Percentiles rank a stretch among this genome's conserved stretches.
Evolutionary conservation across 1,140 invertebrate species (phyloP).

Genomic region (Andrena cerasifolii): DNA sequence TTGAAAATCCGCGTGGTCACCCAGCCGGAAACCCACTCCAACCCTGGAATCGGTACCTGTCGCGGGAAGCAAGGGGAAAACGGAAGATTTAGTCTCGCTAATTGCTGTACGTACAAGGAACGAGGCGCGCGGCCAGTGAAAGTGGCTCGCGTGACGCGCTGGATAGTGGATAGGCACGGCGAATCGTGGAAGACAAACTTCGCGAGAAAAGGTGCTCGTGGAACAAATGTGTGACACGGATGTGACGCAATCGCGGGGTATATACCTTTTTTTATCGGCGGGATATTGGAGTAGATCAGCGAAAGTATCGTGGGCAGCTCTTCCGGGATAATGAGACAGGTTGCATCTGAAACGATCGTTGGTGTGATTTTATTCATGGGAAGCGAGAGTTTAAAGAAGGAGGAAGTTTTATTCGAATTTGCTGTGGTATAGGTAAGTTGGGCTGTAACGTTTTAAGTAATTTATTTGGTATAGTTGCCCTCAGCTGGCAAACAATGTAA

Average conservation of each 20-base stretch:
- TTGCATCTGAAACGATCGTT: conserved; percentile 76
- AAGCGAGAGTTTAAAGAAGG: no score
- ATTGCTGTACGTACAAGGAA: not conserved
- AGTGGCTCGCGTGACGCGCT: conserved; percentile 29
- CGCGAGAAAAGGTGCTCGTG: not conserved
- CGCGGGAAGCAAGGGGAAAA: conserved; percentile 52
- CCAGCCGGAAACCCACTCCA: conserved; percentile 90
- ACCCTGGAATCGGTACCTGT: conserved; percentile 90
- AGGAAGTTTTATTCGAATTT: no score
- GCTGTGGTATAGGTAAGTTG: no score
- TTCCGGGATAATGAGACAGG: conserved; percentile 87
- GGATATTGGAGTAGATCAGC: conserved; percentile 90
- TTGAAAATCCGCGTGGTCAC: conserved; percentile 91
- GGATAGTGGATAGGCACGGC: not conserved
- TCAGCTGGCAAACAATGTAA: no score
- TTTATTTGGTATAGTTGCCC: no score
- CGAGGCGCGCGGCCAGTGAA: conserved; percentile 15
- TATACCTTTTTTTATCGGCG: conserved; percentile 93
- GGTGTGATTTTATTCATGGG: not conserved
- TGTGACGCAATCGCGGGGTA: not conserved
- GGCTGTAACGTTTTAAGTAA: no score
- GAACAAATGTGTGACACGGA: not conserved
- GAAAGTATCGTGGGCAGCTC: conserved; percentile 89
- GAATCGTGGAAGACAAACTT: not conserved
- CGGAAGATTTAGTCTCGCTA: not conserved